These are phyloP conservation scores for Leptinotarsa juncta DNA, from an alignment of 2,888 invertebrate species.

Conservation along the genomic window DNA sequence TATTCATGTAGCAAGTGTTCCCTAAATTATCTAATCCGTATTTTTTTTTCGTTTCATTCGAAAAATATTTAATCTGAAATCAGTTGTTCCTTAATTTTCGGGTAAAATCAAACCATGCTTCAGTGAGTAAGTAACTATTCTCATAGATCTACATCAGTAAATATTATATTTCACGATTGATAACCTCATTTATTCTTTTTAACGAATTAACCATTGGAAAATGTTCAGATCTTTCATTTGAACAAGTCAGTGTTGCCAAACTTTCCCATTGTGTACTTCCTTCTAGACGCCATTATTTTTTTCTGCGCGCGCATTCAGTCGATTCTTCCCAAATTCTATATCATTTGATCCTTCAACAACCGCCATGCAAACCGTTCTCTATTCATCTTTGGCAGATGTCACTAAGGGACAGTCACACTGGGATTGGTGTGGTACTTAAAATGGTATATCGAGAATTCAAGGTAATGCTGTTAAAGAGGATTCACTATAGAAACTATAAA, in stretches of 20 bases:
- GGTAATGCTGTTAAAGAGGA: not conserved
- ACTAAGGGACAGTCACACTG: not conserved
- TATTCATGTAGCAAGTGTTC: no score
- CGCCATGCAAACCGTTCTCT: not conserved
- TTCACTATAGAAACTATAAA: no score
- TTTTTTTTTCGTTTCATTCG: no score
- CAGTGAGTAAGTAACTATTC: no score
- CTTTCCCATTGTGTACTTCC: not conserved
- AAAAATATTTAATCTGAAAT: no score
- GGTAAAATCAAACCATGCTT: no score
- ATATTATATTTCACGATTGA: no score
- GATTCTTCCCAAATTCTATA: not conserved
- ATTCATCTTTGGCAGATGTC: not conserved
- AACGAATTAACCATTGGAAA: no score
- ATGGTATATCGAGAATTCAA: not conserved
- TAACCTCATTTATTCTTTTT: no score
- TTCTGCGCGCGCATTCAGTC: not conserved
- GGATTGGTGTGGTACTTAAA: conserved; percentile 1
- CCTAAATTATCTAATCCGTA: no score
- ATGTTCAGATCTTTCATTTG: not conserved
- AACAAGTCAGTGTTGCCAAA: not conserved
- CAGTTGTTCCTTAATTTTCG: no score
- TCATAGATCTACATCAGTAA: no score
- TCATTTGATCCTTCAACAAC: not conserved
- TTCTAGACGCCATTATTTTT: not conserved